These are phyloP conservation scores for Neoniphon sammara DNA, from an alignment of 2,797 vertebrate species.

Conservation along the genomic window DNA sequence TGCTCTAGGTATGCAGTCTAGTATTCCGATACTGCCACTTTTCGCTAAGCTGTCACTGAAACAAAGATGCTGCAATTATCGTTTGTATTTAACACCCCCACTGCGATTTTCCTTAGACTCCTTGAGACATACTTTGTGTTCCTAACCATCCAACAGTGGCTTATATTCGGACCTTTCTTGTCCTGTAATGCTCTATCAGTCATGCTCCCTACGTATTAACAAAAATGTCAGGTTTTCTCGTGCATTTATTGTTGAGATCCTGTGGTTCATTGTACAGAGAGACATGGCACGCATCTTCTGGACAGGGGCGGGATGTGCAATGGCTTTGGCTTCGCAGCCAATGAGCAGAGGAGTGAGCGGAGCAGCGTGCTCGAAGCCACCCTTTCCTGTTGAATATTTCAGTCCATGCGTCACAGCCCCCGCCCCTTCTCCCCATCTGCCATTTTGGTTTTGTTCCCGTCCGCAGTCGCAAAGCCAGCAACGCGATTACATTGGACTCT, in stretches of 20 bases:
- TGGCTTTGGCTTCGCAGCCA: slow-evolving; percentile 50
- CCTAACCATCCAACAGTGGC: not conserved
- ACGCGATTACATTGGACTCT: slow-evolving; percentile 75
- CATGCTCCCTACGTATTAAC: not conserved
- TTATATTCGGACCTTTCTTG: not conserved
- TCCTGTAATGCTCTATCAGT: not conserved
- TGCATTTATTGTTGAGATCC: slow-evolving; percentile 19
- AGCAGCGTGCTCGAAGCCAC: slow-evolving; percentile 53
- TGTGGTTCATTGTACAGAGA: slow-evolving; percentile 71
- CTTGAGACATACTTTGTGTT: not conserved
- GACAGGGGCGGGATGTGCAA: slow-evolving; percentile 62
- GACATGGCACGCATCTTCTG: slow-evolving; percentile 67
- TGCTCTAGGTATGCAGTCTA: slow-evolving; percentile 2
- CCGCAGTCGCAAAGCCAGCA: slow-evolving; percentile 82
- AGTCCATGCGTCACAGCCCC: slow-evolving; percentile 73
- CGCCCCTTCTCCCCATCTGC: slow-evolving; percentile 83
- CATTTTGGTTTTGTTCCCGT: slow-evolving; percentile 92
- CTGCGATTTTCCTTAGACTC: not conserved
- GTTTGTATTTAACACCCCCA: not conserved
- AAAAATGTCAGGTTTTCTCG: not conserved
- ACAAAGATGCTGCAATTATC: slow-evolving; percentile 59
- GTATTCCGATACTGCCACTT: slow-evolving; percentile 11
- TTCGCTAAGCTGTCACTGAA: slow-evolving; percentile 12
- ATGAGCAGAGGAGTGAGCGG: slow-evolving; percentile 41
- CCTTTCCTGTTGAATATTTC: slow-evolving; percentile 73